phyloP scores from a whole-genome alignment of 2,888 invertebrate genomes.

The Muscina levida region DNA sequence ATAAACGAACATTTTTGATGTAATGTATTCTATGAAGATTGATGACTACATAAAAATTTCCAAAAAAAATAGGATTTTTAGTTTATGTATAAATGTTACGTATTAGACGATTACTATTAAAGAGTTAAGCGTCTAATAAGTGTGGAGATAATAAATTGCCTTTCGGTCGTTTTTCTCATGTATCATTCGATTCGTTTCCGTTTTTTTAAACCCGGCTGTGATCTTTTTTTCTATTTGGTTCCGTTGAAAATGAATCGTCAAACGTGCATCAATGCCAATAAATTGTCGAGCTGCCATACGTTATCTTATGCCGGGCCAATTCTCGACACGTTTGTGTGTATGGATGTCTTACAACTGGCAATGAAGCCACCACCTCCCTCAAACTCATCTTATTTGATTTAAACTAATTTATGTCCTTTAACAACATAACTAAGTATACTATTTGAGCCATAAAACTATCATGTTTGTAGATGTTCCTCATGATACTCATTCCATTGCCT shows the following conservation, averaged over 20 bases:
- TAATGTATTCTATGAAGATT: neutral
- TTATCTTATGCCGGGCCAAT: slow-evolving; percentile 70
- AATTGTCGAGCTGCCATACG: slow-evolving; percentile 66
- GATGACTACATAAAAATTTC: neutral
- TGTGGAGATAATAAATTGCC: too few species aligned
- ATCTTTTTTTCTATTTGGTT: neutral
- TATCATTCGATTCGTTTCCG: too few species aligned
- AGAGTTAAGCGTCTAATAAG: too few species aligned
- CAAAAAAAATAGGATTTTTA: too few species aligned
- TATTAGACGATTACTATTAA: too few species aligned
- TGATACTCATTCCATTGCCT: slow-evolving; percentile 25
- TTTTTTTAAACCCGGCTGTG: too few species aligned
- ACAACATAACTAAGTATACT: slow-evolving; percentile 55
- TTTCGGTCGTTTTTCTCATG: too few species aligned
- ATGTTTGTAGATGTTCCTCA: slow-evolving; percentile 54
- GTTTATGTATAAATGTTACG: too few species aligned
- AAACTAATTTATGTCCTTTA: slow-evolving; percentile 69
- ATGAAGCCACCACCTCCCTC: slow-evolving; percentile 66
- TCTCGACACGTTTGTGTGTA: slow-evolving; percentile 56
- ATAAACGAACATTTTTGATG: too few species aligned
- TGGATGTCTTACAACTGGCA: slow-evolving; percentile 44
- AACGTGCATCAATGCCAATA: slow-evolving; percentile 71
- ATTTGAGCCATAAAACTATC: slow-evolving; percentile 64
- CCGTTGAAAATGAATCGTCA: slow-evolving; percentile 65
- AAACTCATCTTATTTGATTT: slow-evolving; percentile 71